These are phyloP conservation scores for Microctenopoma lineatum DNA, from an alignment of 2,797 vertebrate species.

Conservation along the genomic window DNA sequence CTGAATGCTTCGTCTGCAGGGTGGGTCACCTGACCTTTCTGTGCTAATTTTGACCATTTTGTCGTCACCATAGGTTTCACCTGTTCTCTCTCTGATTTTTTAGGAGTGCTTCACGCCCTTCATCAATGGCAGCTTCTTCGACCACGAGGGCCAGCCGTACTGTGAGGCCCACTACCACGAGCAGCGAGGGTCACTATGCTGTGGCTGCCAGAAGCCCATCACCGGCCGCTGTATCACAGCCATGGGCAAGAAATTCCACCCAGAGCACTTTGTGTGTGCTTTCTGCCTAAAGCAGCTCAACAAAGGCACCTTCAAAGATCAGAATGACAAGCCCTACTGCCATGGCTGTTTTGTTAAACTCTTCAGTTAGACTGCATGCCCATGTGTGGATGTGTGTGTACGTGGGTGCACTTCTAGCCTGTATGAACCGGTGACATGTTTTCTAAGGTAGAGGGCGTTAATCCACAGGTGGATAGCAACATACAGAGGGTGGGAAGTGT, in stretches of 20 bases:
- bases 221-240: constrained; percentile 97
- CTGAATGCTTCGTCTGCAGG: constrained; percentile 96
- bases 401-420: constrained; percentile 27
- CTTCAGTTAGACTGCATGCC: constrained; percentile 86
- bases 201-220: constrained; percentile 97
- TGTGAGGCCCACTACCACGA: constrained; percentile 96
- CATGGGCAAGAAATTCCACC: constrained; percentile 97
- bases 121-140: constrained; percentile 95
- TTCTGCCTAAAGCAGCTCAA: constrained; percentile 98
- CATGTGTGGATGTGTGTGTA: constrained; percentile 29
- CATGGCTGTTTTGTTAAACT: constrained; percentile 96
- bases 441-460: constrained; percentile 27
- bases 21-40: constrained; percentile 77
- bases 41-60: neutral
- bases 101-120: constrained; percentile 97
- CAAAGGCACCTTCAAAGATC: constrained; percentile 98
- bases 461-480: constrained; percentile 30
- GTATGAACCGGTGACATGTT: constrained; percentile 31
- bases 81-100: neutral
- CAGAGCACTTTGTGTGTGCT: constrained; percentile 96
- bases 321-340: constrained; percentile 97
- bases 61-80: neutral
- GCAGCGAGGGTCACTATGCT: constrained; percentile 93
- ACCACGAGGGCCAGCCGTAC: constrained; percentile 95
- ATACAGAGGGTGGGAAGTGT: constrained; percentile 26